Percentiles rank a stretch among this genome's conserved stretches.
Evolutionary conservation across 2,797 vertebrate genomes (phyloP).

Genomic region (Galago senegalensis): DNA sequence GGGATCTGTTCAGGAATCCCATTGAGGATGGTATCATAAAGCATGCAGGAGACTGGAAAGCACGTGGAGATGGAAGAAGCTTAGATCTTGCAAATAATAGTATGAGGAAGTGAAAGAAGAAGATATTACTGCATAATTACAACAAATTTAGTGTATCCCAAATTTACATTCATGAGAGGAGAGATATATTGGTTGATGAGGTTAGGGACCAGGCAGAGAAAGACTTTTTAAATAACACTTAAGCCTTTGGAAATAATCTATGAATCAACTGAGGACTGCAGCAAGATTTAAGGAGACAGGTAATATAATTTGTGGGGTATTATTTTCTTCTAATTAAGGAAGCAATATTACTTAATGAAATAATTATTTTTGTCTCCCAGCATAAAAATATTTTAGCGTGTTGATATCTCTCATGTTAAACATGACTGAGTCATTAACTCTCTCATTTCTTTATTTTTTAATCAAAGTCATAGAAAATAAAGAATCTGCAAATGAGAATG

Average conservation of each 20-base stretch:
- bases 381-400: neutral
- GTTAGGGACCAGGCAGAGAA: neutral
- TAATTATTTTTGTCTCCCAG: slow-evolving; percentile 32
- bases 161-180: neutral
- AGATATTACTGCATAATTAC: neutral
- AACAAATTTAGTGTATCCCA: neutral
- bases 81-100: neutral
- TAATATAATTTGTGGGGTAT: neutral
- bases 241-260: neutral
- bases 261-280: neutral
- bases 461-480: slow-evolving; percentile 20
- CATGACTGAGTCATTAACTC: neutral
- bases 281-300: slow-evolving; percentile 1
- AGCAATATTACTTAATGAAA: neutral
- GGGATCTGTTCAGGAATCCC: neutral
- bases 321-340: slow-evolving; percentile 6
- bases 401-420: neutral
- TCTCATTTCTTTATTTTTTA: slow-evolving; percentile 13
- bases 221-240: neutral
- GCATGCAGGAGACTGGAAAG: neutral
- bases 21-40: neutral
- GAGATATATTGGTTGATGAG: neutral
- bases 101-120: neutral
- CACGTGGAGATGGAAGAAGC: neutral
- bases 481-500: neutral